Percentiles rank a stretch among this genome's conserved stretches.
phyloP scores from a whole-genome alignment of 2,888 invertebrate species.

The Meteorus colon region DNA sequence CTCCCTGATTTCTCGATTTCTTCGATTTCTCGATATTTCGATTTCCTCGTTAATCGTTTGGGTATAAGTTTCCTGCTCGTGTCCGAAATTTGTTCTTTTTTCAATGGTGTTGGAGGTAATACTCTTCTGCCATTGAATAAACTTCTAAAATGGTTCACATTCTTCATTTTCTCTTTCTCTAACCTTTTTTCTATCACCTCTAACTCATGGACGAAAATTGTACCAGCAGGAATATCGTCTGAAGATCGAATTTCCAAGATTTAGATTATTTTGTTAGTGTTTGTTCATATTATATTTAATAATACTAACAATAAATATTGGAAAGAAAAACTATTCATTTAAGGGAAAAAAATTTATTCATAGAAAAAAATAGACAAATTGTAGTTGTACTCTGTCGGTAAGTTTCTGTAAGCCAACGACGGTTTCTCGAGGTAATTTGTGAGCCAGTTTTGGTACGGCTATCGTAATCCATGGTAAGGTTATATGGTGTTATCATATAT shows the following conservation, averaged over 20 bases:
- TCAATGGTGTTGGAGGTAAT: not conserved
- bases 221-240: constrained; percentile 37
- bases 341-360: no score
- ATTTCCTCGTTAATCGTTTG: constrained; percentile 65
- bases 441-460: constrained; percentile 66
- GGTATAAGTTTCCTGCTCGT: constrained; percentile 57
- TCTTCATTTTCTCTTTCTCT: not conserved
- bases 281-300: no score
- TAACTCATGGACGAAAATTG: constrained; percentile 27
- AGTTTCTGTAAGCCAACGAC: constrained; percentile 67
- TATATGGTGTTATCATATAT: constrained; percentile 56
- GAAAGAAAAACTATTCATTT: no score
- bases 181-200: not conserved
- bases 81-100: constrained; percentile 42
- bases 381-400: constrained; percentile 43
- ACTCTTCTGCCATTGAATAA: not conserved
- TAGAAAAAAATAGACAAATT: not conserved
- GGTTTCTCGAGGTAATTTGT: constrained; percentile 71
- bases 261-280: no score
- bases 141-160: not conserved
- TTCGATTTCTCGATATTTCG: no score
- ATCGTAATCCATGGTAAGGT: constrained; percentile 70
- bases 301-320: no score
- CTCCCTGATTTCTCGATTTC: no score
- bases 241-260: constrained; percentile 40